phyloP scores from a whole-genome alignment of 2,888 invertebrate species.

The Criorhina ranunculi region DNA sequence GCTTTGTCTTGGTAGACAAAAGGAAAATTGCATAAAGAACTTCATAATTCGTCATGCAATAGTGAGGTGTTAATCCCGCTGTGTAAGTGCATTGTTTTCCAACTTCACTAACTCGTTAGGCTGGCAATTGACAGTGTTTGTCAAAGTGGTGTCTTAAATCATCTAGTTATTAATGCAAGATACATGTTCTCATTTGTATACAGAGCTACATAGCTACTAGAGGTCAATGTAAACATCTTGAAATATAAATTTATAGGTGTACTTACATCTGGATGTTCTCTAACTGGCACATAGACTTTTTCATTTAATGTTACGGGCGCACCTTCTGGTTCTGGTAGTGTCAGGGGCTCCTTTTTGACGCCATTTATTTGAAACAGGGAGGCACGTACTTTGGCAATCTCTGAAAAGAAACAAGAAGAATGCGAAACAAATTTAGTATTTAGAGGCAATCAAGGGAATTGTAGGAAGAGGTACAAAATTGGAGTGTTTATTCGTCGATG shows the following conservation, averaged over 20 bases:
- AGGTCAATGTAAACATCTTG: neutral
- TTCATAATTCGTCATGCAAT: constrained; percentile 46
- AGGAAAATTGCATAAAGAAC: constrained; percentile 24
- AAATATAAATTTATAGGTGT: constrained; percentile 8
- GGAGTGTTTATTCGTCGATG: no score
- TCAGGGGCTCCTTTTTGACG: constrained; percentile 95
- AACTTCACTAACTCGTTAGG: constrained; percentile 30
- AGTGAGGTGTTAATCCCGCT: constrained; percentile 43
- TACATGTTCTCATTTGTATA: neutral
- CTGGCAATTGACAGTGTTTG: constrained; percentile 53
- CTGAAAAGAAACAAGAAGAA: constrained; percentile 87
- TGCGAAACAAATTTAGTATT: neutral
- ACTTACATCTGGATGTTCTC: constrained; percentile 99
- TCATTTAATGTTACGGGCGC: constrained; percentile 97
- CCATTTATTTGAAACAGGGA: constrained; percentile 99
- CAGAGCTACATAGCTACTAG: neutral
- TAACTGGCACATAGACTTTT: constrained; percentile 99
- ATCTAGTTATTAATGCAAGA: constrained; percentile 10
- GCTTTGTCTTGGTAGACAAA: constrained; percentile 34
- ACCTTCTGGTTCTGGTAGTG: constrained; percentile 96
- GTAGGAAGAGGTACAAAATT: neutral
- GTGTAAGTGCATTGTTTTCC: constrained; percentile 27
- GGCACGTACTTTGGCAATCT: constrained; percentile 98
- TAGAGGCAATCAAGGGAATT: neutral
- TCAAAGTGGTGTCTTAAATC: constrained; percentile 21